A percentile compares a stretch with the other conserved stretches of the same genome.
Conservation (phyloP, 2,797 vertebrate species). For the Centropyge bicolor region DNA sequence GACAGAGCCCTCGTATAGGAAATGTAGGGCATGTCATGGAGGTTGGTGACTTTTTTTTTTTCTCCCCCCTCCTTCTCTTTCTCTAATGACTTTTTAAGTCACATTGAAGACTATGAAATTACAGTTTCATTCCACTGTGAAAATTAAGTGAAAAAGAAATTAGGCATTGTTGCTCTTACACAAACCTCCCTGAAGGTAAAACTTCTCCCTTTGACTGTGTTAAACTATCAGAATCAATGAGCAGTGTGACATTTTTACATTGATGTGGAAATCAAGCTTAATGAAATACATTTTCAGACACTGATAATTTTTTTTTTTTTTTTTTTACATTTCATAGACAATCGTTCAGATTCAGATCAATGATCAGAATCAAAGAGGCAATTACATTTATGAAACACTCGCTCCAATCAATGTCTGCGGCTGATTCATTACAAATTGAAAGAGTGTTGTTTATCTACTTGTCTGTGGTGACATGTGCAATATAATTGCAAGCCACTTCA, state of each 20-base stretch:
- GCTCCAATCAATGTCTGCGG: constrained; percentile 73
- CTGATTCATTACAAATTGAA: constrained; percentile 75
- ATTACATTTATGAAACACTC: constrained; percentile 74
- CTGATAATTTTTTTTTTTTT: constrained; percentile 19
- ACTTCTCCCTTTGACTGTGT: constrained; percentile 17
- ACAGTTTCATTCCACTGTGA: constrained; percentile 40
- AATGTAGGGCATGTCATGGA: constrained; percentile 70
- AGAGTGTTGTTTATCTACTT: constrained; percentile 72
- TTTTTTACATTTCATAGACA: constrained; percentile 48
- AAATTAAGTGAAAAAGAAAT: constrained; percentile 52
- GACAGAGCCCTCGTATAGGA: constrained; percentile 41
- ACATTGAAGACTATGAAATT: constrained; percentile 61
- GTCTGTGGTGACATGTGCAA: constrained; percentile 71
- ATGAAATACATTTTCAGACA: constrained; percentile 59
- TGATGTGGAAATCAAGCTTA: constrained; percentile 56
- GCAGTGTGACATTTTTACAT: constrained; percentile 29
- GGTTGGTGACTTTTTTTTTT: constrained; percentile 11
- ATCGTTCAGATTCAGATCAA: constrained; percentile 73
- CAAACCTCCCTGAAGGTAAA: constrained; percentile 6
- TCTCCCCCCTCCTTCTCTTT: neutral
- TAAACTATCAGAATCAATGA: constrained; percentile 51
- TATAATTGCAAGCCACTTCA: constrained; percentile 77
- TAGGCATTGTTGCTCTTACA: constrained; percentile 2
- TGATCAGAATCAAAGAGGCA: constrained; percentile 77
- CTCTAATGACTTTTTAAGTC: constrained; percentile 70